Evolutionary conservation across 2,797 vertebrate species (phyloP).

Genomic region (Antennarius maculatus): DNA sequence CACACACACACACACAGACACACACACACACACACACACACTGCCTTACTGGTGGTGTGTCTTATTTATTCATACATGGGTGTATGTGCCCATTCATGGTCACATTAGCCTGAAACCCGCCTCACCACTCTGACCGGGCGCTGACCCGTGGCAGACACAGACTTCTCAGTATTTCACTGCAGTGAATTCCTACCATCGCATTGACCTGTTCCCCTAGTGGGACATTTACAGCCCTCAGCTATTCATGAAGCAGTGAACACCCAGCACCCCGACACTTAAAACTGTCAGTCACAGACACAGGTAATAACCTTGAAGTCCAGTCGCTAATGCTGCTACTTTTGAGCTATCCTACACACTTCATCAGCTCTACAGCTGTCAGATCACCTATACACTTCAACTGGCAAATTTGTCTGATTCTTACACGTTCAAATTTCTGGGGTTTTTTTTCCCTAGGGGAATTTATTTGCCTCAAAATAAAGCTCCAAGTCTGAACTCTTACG

Average conservation of each 20-base stretch:
- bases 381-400: background rate
- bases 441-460: background rate
- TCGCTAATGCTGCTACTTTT: slow-evolving; percentile 6
- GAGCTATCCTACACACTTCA: background rate
- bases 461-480: slow-evolving; percentile 1
- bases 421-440: background rate
- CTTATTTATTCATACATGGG: background rate
- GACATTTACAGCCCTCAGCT: slow-evolving; percentile 11
- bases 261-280: slow-evolving; percentile 1
- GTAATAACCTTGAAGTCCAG: slow-evolving; percentile 19
- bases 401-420: background rate
- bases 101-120: background rate
- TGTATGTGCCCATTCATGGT: background rate
- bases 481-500: background rate
- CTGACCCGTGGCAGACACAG: slow-evolving; percentile 15
- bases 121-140: slow-evolving; percentile 21
- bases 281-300: slow-evolving; percentile 31
- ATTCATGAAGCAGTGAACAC: slow-evolving; percentile 25
- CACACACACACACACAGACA: too few species aligned
- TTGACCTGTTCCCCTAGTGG: slow-evolving; percentile 9
- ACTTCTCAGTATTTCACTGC: slow-evolving; percentile 26
- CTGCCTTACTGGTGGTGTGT: background rate
- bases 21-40: too few species aligned
- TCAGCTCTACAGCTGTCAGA: too few species aligned
- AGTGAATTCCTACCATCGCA: slow-evolving; percentile 1